These are phyloP conservation scores for Varecia variegata DNA, from an alignment of 2,797 vertebrate species.

Conservation along the genomic window DNA sequence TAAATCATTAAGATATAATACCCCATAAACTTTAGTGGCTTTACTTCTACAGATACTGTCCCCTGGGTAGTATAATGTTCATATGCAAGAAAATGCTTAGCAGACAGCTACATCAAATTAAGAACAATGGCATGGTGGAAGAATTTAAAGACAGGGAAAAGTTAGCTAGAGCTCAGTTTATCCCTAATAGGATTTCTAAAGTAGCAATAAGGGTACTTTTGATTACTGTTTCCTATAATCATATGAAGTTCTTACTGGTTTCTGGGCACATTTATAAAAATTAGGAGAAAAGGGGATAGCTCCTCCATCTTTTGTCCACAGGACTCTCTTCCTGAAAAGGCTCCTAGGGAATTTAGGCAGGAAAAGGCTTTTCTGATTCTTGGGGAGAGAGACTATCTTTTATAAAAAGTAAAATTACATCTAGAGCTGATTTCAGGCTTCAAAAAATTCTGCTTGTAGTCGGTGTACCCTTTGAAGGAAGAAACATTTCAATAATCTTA, in stretches of 20 bases:
- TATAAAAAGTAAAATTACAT: constrained; percentile 9
- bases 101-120: constrained; percentile 12
- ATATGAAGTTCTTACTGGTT: background rate
- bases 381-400: background rate
- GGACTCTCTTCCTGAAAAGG: background rate
- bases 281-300: background rate
- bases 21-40: background rate
- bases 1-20: constrained; percentile 28
- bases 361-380: background rate
- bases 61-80: background rate
- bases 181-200: background rate
- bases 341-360: background rate
- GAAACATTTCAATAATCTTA: background rate
- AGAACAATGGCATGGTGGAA: background rate
- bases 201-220: background rate
- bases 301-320: background rate
- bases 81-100: background rate
- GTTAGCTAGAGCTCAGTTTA: background rate
- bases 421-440: background rate
- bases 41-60: background rate
- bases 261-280: background rate
- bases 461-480: too few species aligned
- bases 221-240: background rate
- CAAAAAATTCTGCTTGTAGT: background rate
- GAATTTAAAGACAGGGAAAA: background rate